Evolutionary conservation across 2,888 invertebrate species (phyloP).

Genomic region (Punctoribates punctum): DNA sequence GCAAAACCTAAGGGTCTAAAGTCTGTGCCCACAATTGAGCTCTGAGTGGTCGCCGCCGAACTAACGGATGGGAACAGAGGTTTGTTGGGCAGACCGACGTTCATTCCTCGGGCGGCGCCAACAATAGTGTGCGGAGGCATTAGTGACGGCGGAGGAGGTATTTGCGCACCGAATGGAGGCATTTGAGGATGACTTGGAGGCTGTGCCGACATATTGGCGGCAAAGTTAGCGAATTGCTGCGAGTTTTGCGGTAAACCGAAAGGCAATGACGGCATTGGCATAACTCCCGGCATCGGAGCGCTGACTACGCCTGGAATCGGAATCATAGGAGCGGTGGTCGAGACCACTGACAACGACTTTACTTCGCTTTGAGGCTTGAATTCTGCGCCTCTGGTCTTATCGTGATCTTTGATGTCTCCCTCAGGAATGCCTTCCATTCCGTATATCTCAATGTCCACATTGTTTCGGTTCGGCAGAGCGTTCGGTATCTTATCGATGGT

Average conservation of each 20-base stretch:
- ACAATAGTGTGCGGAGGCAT: conserved; percentile 31
- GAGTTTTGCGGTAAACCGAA: conserved; percentile 18
- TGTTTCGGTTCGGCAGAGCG: conserved; percentile 92
- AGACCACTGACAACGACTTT: background rate
- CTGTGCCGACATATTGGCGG: conserved; percentile 12
- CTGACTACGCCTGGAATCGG: background rate
- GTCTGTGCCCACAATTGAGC: conserved; percentile 46
- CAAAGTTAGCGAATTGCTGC: conserved; percentile 19
- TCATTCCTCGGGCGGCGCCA: background rate
- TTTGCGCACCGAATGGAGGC: conserved; percentile 40
- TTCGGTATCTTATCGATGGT: conserved; percentile 99
- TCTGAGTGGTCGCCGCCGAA: conserved; percentile 37
- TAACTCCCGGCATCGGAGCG: background rate
- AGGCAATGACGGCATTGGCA: conserved; percentile 19
- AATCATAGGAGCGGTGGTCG: conserved; percentile 1
- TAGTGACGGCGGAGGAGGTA: conserved; percentile 45
- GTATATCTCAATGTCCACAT: conserved; percentile 99
- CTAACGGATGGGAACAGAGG: conserved; percentile 68
- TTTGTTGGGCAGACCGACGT: conserved; percentile 52
- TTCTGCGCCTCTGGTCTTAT: conserved; percentile 65
- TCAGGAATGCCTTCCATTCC: conserved; percentile 99
- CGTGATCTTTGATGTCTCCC: conserved; percentile 89
- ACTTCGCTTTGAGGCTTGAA: background rate
- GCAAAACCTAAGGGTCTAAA: conserved; percentile 8
- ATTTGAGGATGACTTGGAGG: conserved; percentile 16